phyloP scores from a whole-genome alignment of 2,113 vertebrate genomes.

The Charina bottae region DNA sequence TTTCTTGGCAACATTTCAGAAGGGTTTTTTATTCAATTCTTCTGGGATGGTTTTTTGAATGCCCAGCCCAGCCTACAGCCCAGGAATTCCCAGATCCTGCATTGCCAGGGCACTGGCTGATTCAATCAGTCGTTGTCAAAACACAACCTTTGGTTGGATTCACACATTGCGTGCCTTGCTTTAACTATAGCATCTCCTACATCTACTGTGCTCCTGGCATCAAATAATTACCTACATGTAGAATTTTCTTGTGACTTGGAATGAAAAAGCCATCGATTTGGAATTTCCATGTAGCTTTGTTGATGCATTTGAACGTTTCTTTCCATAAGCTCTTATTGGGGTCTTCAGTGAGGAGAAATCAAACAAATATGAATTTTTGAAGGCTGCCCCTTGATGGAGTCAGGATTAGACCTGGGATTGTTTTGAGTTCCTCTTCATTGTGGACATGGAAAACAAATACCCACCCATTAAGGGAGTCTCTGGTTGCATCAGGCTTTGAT shows the following conservation, averaged over 20 bases:
- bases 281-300: not conserved
- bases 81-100: too few relatives aligned
- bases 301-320: not conserved
- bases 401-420: not conserved
- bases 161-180: too few relatives aligned
- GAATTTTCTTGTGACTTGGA: too few relatives aligned
- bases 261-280: not conserved
- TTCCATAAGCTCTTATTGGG: not conserved
- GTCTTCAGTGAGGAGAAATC: not conserved
- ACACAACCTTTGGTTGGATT: too few relatives aligned
- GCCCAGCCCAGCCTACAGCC: too few relatives aligned
- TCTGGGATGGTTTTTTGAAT: not conserved
- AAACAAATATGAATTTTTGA: slow-evolving; percentile 50
- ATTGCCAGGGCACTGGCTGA: too few relatives aligned
- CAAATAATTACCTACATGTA: too few relatives aligned
- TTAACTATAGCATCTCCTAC: not conserved
- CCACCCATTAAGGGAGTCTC: slow-evolving; percentile 37
- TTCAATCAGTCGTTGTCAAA: too few relatives aligned
- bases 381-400: accelerated
- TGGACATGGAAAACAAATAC: slow-evolving; percentile 59
- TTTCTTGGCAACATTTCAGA: too few relatives aligned
- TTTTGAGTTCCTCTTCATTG: slow-evolving; percentile 5
- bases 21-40: not conserved
- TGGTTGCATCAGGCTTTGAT: accelerated
- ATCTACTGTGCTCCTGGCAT: too few relatives aligned